Evolutionary conservation across 2,888 invertebrate species (phyloP).

Genomic region (Teleiodes luculella): DNA sequence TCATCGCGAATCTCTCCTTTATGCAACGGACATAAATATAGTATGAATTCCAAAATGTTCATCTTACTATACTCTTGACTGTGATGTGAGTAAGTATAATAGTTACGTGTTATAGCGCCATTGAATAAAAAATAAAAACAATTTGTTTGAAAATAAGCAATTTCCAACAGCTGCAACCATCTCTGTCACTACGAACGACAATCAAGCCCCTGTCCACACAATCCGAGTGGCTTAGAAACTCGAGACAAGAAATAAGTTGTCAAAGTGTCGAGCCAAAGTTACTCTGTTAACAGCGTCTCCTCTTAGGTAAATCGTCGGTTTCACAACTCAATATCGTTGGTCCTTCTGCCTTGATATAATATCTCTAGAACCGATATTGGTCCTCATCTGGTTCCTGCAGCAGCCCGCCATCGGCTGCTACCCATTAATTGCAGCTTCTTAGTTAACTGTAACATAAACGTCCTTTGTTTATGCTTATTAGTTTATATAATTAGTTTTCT

Average conservation of each 20-base stretch:
- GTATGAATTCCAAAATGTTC: too few species aligned
- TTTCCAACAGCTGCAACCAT: constrained; percentile 29
- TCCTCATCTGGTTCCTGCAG: constrained; percentile 61
- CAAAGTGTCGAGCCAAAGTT: constrained; percentile 75
- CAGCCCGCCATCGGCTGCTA: constrained; percentile 36
- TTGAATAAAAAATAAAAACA: neutral
- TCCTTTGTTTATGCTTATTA: constrained; percentile 62
- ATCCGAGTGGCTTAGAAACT: constrained; percentile 65
- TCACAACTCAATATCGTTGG: constrained; percentile 72
- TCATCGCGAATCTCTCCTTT: too few species aligned
- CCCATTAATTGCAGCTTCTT: constrained; percentile 50
- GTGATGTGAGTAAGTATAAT: too few species aligned
- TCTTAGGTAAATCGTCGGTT: constrained; percentile 74
- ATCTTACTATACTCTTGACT: too few species aligned
- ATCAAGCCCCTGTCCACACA: constrained; percentile 61
- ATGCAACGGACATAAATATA: too few species aligned
- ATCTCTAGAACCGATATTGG: constrained; percentile 66
- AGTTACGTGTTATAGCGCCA: neutral
- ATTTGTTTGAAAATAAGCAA: constrained; percentile 10
- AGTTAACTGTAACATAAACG: constrained; percentile 61
- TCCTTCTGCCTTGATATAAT: constrained; percentile 66
- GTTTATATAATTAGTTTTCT: constrained; percentile 34
- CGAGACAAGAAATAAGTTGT: constrained; percentile 76
- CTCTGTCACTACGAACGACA: constrained; percentile 46
- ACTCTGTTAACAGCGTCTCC: constrained; percentile 66